These are phyloP conservation scores for Hydraecia micacea DNA, from an alignment of 2,888 invertebrate genomes.

Conservation along the genomic window DNA sequence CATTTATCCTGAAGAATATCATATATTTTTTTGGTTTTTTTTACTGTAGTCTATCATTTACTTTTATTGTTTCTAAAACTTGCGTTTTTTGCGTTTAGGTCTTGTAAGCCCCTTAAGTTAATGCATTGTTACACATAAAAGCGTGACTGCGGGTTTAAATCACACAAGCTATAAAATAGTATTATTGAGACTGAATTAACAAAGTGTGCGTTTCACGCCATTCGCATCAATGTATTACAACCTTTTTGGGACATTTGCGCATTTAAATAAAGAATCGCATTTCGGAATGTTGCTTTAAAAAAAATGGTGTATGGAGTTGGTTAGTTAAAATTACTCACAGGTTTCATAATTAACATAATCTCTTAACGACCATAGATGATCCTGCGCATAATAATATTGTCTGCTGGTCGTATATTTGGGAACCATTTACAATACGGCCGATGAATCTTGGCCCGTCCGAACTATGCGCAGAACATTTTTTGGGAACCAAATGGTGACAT, in stretches of 20 bases:
- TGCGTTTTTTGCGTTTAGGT: too few relatives aligned
- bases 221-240: slow-evolving; percentile 3
- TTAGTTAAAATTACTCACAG: background rate
- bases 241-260: slow-evolving; percentile 34
- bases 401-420: background rate
- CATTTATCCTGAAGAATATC: too few relatives aligned
- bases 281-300: slow-evolving; percentile 31
- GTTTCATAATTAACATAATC: slow-evolving; percentile 3
- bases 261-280: background rate
- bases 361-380: background rate
- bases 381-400: background rate
- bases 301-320: background rate
- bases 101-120: too few relatives aligned
- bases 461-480: background rate
- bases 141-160: background rate
- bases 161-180: background rate
- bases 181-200: background rate
- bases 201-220: slow-evolving; percentile 23
- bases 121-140: background rate
- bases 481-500: background rate
- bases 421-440: background rate
- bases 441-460: background rate
- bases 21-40: too few relatives aligned
- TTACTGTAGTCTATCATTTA: too few relatives aligned
- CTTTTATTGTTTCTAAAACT: too few relatives aligned